Conservation (phyloP, 2,888 invertebrate species). For the Tinea semifulvella region DNA sequence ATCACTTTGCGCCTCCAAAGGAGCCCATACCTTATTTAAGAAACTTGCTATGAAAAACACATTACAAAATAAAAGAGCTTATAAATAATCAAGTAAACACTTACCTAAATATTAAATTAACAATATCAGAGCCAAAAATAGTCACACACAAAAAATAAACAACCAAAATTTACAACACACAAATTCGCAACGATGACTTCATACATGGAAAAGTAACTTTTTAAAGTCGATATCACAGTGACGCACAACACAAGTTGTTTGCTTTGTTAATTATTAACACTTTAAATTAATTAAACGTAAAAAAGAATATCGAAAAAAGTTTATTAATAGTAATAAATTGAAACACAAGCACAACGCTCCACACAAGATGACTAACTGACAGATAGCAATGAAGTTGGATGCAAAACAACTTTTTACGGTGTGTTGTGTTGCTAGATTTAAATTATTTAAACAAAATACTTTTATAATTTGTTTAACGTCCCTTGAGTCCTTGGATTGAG, state of each 20-base stretch:
- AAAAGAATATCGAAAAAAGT: constrained; percentile 2
- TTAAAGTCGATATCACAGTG: constrained; percentile 3
- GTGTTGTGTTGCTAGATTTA: neutral
- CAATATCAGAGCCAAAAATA: neutral
- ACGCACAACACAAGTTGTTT: neutral
- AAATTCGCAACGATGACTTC: neutral
- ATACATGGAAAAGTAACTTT: neutral
- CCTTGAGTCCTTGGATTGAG: too few species aligned
- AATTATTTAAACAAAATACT: too few species aligned
- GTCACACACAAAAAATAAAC: constrained; percentile 1
- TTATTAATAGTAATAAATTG: neutral
- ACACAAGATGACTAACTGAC: constrained; percentile 5
- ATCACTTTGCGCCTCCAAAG: neutral
- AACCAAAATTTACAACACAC: neutral
- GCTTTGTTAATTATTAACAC: constrained; percentile 2
- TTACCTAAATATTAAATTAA: neutral
- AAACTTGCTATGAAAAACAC: neutral
- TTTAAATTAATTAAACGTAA: neutral
- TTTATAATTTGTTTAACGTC: too few species aligned
- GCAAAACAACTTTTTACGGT: constrained; percentile 1
- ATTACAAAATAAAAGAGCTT: neutral
- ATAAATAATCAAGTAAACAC: neutral
- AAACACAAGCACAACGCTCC: neutral
- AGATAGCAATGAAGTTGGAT: neutral
- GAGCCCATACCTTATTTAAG: neutral